Base-by-base conservation (phyloP, 2,888 invertebrate species). In the Scaptomyza parva region DNA sequence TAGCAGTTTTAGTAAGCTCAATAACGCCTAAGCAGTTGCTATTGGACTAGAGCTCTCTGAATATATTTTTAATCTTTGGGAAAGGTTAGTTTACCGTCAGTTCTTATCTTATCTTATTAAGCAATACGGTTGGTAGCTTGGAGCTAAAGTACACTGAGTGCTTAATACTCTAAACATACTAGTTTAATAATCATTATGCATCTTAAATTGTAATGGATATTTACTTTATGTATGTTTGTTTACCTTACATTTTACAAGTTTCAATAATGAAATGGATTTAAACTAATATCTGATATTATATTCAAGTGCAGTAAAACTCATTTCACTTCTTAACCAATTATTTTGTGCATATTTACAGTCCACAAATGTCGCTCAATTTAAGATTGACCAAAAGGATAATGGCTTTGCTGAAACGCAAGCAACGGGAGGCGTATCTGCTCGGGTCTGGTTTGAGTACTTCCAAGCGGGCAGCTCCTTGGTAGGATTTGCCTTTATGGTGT, bases 401-500 rank as follows among this genome's bases (percentile, higher is more conserved):
- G 48, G 37, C 2, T 26, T 76, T 33, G 86, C 76, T 1, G 93
- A 93, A 79, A 89, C 90, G 30, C 90, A 92, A 39, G 91, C 90
- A 0, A 87, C 88, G 6, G 93, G 93, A 0, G 82, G 89, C 6
- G 84, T 93, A 11, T 89, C 92, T 0, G 71, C 74, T 0, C 88
- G 82, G n/a, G 90, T 93, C 11, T 93, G 92, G 89, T 77, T 67
- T 35, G 83, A 90, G 40, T 93, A 93, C 77, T 92, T 93, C 30
- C 80, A 82, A 0, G 90, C 92, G 5, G 93, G 95, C 12, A 93
- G 93, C 14, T 93, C 92, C 40, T 80, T 90, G 1, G 89, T 90
- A 39, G 88, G 92, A 7, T 89, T 94, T 0, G 68, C 86, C 1
- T 75, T 92, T 0, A 91, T 95, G 54, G 70, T 92, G 0, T 24